Evolutionary conservation across 2,888 invertebrate genomes (phyloP).

Genomic region (Aethes cnicana): DNA sequence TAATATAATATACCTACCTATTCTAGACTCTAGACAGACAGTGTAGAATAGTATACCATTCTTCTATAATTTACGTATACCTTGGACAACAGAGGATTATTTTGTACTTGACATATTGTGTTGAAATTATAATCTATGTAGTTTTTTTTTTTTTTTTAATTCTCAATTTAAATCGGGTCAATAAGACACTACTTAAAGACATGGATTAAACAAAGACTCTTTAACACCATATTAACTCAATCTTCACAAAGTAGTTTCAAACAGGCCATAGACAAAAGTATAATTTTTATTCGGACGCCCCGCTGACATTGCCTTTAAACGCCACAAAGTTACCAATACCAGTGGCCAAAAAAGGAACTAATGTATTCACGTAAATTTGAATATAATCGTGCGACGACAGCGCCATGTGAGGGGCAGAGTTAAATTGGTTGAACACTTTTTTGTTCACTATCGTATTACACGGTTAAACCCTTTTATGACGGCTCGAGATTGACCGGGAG

Average conservation of each 20-base stretch:
- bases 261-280: neutral
- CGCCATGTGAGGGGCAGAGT: neutral
- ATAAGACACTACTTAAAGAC: too few relatives aligned
- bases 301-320: neutral
- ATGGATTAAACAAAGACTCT: too few relatives aligned
- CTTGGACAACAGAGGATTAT: too few relatives aligned
- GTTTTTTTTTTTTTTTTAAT: too few relatives aligned
- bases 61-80: too few relatives aligned
- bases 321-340: neutral
- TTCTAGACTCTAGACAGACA: too few relatives aligned
- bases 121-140: too few relatives aligned
- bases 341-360: neutral
- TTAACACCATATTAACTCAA: too few relatives aligned
- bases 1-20: too few relatives aligned
- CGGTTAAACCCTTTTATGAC: conserved; percentile 4
- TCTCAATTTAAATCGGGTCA: too few relatives aligned
- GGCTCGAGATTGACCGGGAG: neutral
- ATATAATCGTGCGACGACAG: neutral
- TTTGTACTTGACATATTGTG: too few relatives aligned
- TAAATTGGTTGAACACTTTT: neutral
- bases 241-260: neutral
- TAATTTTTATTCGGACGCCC: neutral
- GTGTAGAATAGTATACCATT: too few relatives aligned
- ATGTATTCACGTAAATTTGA: neutral
- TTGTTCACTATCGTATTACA: conserved; percentile 9